phyloP scores from a whole-genome alignment of 2,888 invertebrate species.

The Meteorus cinctellus region DNA sequence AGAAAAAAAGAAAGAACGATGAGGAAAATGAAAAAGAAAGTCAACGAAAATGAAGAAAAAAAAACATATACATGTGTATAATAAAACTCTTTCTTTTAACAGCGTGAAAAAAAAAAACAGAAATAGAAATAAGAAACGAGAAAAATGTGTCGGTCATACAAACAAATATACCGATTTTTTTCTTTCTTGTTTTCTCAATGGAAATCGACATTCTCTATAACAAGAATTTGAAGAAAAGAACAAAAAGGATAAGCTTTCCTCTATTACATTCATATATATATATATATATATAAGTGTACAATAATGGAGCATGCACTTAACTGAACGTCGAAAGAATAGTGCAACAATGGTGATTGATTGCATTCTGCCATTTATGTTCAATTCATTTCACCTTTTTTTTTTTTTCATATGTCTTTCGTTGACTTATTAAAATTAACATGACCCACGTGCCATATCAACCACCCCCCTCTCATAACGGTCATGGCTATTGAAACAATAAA shows the following conservation, averaged over 20 bases:
- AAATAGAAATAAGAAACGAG: background rate
- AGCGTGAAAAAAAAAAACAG: background rate
- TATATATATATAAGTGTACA: slow-evolving; percentile 41
- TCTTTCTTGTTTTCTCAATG: slow-evolving; percentile 3
- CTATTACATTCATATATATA: slow-evolving; percentile 40
- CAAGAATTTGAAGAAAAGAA: slow-evolving; percentile 48
- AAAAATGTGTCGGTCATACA: slow-evolving; percentile 38
- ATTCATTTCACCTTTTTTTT: slow-evolving; percentile 1
- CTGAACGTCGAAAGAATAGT: slow-evolving; percentile 52
- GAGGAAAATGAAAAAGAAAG: background rate
- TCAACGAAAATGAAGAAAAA: background rate
- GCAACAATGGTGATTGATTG: slow-evolving; percentile 58
- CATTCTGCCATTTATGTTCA: slow-evolving; percentile 49
- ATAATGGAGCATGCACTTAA: slow-evolving; percentile 54
- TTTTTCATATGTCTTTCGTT: background rate
- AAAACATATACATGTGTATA: background rate
- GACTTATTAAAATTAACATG: slow-evolving; percentile 5
- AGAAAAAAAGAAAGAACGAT: background rate
- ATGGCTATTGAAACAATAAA: slow-evolving; percentile 27
- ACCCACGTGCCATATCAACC: slow-evolving; percentile 21
- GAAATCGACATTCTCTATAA: slow-evolving; percentile 37
- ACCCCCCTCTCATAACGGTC: background rate
- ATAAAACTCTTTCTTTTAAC: too few species aligned
- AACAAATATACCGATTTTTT: slow-evolving; percentile 36
- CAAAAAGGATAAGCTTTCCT: slow-evolving; percentile 40